These are phyloP conservation scores for Esperia sulphurella DNA, from an alignment of 2,888 invertebrate species.

Conservation along the genomic window DNA sequence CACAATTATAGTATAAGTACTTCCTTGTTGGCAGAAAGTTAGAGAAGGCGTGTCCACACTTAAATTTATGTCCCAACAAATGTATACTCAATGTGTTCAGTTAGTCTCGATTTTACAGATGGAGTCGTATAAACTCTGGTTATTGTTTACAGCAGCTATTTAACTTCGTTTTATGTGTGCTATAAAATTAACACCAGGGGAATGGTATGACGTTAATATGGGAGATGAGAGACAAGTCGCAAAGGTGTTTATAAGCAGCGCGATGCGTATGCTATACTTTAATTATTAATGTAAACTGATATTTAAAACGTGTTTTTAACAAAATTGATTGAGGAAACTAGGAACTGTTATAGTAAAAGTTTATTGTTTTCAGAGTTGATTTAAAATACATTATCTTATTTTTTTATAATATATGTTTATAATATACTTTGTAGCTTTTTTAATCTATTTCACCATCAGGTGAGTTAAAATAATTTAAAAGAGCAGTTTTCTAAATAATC, in stretches of 20 bases:
- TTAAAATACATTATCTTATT: no score
- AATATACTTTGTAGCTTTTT: no score
- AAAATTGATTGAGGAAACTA: no score
- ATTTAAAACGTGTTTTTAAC: neutral
- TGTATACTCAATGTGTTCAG: neutral
- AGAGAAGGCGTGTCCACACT: constrained; percentile 1
- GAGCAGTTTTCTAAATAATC: no score
- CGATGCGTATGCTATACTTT: neutral
- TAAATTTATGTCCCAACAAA: constrained; percentile 3
- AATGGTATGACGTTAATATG: constrained; percentile 1
- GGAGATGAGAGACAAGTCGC: neutral
- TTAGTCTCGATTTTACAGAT: constrained; percentile 5
- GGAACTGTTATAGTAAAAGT: no score
- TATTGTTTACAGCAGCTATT: constrained; percentile 10
- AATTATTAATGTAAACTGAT: neutral
- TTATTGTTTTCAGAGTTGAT: no score
- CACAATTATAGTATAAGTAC: no score
- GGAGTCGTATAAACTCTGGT: constrained; percentile 6
- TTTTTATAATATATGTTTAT: no score
- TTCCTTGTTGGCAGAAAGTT: neutral
- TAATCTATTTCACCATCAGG: no score
- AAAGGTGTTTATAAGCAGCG: neutral
- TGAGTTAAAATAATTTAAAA: no score
- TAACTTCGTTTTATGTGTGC: constrained; percentile 8
- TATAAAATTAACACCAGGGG: constrained; percentile 7